A percentile compares a stretch with the other conserved stretches of the same genome.
Evolutionary conservation across 2,113 vertebrate species (phyloP).

Genomic region (Ictidomys tridecemlineatus): DNA sequence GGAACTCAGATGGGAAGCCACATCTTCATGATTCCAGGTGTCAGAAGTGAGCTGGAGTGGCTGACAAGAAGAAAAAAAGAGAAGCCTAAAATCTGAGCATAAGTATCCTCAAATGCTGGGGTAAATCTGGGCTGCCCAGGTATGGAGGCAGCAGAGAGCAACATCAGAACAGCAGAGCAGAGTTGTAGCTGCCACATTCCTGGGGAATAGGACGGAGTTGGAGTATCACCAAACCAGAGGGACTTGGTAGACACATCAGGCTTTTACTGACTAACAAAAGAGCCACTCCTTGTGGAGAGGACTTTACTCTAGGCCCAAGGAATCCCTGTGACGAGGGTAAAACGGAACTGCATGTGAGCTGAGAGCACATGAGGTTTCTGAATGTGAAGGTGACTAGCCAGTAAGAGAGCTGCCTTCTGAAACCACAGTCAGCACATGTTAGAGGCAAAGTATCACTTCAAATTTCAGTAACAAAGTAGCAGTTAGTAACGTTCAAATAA

Average conservation of each 20-base stretch:
- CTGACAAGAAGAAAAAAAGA: neutral
- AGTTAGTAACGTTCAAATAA: neutral
- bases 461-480: neutral
- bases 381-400: neutral
- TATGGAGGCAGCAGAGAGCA: neutral
- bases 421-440: neutral
- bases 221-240: neutral
- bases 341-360: neutral
- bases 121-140: neutral
- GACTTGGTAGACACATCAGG: neutral
- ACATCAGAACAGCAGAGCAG: neutral
- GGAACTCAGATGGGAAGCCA: neutral
- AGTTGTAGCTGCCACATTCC: neutral
- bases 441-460: neutral
- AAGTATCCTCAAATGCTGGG: neutral
- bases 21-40: too few species aligned
- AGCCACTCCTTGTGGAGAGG: neutral
- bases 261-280: neutral
- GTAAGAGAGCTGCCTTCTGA: neutral
- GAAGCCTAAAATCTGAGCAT: neutral
- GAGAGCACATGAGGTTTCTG: neutral
- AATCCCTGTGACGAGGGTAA: neutral
- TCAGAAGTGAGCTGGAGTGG: neutral
- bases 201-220: neutral
- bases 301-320: neutral